Percentiles rank a stretch among this genome's conserved stretches.
Evolutionary conservation across 2,797 vertebrate genomes (phyloP).

Genomic region (Hephaestus fuliginosus): DNA sequence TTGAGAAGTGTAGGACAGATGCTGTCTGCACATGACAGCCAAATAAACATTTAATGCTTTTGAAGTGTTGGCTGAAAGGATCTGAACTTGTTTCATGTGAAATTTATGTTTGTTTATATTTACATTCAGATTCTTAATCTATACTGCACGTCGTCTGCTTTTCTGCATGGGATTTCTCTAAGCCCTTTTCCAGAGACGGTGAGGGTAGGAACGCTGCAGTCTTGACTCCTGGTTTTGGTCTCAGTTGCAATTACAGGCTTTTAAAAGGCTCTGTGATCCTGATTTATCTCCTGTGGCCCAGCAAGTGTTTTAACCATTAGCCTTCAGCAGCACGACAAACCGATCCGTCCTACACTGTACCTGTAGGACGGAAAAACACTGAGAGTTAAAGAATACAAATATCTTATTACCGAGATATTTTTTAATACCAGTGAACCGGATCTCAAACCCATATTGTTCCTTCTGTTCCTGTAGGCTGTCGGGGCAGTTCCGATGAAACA

Average conservation of each 20-base stretch:
- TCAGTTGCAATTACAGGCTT: constrained; percentile 78
- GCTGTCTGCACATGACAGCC: constrained; percentile 51
- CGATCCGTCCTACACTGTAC: constrained; percentile 35
- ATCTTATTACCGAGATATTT: constrained; percentile 28
- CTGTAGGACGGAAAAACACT: constrained; percentile 48
- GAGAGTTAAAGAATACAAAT: constrained; percentile 26
- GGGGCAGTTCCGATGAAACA: constrained; percentile 72
- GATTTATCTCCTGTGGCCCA: constrained; percentile 78
- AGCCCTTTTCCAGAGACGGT: constrained; percentile 71
- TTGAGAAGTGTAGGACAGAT: constrained; percentile 64
- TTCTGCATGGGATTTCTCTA: constrained; percentile 63
- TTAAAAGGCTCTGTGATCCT: constrained; percentile 74
- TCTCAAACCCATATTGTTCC: constrained; percentile 10
- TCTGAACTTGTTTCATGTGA: constrained; percentile 11
- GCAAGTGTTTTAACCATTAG: constrained; percentile 78
- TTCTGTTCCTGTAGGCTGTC: constrained; percentile 83
- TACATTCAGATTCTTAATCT: constrained; percentile 47
- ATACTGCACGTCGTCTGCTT: constrained; percentile 50
- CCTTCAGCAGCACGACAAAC: constrained; percentile 30
- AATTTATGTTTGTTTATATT: constrained; percentile 57
- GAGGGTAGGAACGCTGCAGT: constrained; percentile 46
- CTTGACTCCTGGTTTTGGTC: constrained; percentile 70
- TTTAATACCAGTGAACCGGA: not conserved
- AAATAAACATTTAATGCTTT: constrained; percentile 47
- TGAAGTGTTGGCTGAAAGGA: constrained; percentile 39